Conservation (phyloP, 2,113 vertebrate genomes). For the Cinclus mexicanus region DNA sequence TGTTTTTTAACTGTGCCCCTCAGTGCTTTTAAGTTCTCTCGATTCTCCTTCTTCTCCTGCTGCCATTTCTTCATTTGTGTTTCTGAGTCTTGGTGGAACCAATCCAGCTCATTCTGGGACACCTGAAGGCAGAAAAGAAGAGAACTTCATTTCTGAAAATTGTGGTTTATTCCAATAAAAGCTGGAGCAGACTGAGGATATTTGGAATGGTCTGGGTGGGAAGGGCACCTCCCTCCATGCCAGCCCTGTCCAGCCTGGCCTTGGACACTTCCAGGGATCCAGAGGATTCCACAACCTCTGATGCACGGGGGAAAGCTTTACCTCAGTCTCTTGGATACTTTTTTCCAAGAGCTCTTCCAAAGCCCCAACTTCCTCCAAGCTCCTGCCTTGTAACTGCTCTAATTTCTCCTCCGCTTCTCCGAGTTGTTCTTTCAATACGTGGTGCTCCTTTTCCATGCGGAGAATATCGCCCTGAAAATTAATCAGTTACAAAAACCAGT, state of each 20-base stretch:
- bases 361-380: constrained; percentile 27
- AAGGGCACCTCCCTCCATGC: accelerated
- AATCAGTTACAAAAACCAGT: not conserved
- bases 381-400: constrained; percentile 33
- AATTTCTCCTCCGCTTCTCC: constrained; percentile 62
- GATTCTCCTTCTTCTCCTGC: constrained; percentile 86
- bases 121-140: constrained; percentile 70
- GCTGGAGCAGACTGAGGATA: not conserved
- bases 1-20: constrained; percentile 78
- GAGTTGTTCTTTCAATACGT: constrained; percentile 72
- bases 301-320: not conserved
- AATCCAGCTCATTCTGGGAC: constrained; percentile 82
- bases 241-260: not conserved
- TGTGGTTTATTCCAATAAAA: not conserved
- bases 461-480: constrained; percentile 82
- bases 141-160: not conserved
- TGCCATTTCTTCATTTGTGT: constrained; percentile 85
- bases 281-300: not conserved
- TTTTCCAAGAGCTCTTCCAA: constrained; percentile 74
- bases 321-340: constrained; percentile 74
- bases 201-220: not conserved
- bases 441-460: constrained; percentile 75
- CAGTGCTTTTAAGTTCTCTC: constrained; percentile 80
- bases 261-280: not conserved
- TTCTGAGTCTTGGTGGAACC: constrained; percentile 85